These are phyloP conservation scores for Catostylus mosaicus DNA, from an alignment of 30 jellyfish, hydroid and myxozoan species.

Conservation along the genomic window DNA sequence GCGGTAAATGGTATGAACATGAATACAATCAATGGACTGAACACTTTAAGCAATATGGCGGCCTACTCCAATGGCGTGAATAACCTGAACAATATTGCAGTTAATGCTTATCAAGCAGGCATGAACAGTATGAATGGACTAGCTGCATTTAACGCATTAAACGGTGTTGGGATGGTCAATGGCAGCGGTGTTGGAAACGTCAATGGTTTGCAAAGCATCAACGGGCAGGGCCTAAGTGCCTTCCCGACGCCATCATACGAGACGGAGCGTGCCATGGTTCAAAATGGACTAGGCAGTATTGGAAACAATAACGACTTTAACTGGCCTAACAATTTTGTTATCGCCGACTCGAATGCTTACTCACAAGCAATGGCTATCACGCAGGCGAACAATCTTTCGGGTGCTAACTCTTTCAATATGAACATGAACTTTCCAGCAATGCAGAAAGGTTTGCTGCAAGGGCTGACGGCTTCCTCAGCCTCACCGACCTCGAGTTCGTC, in stretches of 20 bases:
- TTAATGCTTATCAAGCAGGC: slow-evolving; percentile 91
- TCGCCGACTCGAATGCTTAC: slow-evolving; percentile 87
- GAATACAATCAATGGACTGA: slow-evolving; percentile 86
- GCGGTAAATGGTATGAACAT: slow-evolving; percentile 93
- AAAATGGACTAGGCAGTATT: slow-evolving; percentile 69
- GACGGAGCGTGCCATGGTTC: slow-evolving; percentile 83
- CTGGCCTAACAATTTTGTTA: slow-evolving; percentile 94
- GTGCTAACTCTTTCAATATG: slow-evolving; percentile 71
- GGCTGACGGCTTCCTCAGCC: slow-evolving; percentile 76
- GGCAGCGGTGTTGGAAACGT: slow-evolving; percentile 84
- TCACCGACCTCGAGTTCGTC: slow-evolving; percentile 90
- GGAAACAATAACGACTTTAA: slow-evolving; percentile 78
- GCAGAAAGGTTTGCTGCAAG: slow-evolving; percentile 78
- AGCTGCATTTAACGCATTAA: slow-evolving; percentile 87
- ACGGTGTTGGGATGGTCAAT: slow-evolving; percentile 88
- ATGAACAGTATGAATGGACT: slow-evolving; percentile 80
- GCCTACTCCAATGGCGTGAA: slow-evolving; percentile 91
- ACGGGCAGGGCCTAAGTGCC: slow-evolving; percentile 88
- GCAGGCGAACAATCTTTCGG: slow-evolving; percentile 75
- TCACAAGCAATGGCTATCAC: slow-evolving; percentile 92
- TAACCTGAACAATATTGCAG: slow-evolving; percentile 71
- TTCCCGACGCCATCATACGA: slow-evolving; percentile 94
- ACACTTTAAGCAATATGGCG: slow-evolving; percentile 83
- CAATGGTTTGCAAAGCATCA: slow-evolving; percentile 74
- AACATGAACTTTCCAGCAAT: slow-evolving; percentile 90